Evolutionary conservation across 2,797 vertebrate genomes (phyloP).

Genomic region (Myotis planiceps): DNA sequence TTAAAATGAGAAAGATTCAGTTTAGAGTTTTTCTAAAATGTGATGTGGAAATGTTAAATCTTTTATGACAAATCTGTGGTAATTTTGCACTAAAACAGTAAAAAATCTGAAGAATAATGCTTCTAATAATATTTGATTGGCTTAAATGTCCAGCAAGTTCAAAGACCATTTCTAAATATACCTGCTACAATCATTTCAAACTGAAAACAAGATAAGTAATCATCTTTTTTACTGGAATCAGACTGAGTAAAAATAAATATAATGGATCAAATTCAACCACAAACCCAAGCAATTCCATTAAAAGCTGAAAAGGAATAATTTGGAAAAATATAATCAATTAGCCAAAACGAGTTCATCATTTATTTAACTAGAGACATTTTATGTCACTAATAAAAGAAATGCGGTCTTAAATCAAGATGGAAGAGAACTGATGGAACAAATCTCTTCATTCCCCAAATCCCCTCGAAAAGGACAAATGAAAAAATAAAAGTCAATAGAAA

Average conservation of each 20-base stretch:
- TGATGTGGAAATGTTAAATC: conserved; percentile 35
- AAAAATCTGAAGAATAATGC: neutral
- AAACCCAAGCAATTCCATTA: neutral
- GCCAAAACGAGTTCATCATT: neutral
- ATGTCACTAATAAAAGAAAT: neutral
- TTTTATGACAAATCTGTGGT: conserved; percentile 2
- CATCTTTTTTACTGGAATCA: conserved; percentile 11
- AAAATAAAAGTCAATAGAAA: neutral
- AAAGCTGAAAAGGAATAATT: conserved; percentile 9
- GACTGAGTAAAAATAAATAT: conserved; percentile 30
- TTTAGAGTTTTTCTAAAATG: conserved; percentile 34
- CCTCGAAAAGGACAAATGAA: neutral
- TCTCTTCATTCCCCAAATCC: neutral
- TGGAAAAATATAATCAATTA: conserved; percentile 5
- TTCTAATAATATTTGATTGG: conserved; percentile 47
- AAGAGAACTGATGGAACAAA: neutral
- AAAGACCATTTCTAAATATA: conserved; percentile 38
- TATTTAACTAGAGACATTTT: neutral
- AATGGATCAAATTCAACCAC: neutral
- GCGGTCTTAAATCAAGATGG: neutral
- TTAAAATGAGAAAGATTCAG: conserved; percentile 29
- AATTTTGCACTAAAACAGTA: conserved; percentile 21
- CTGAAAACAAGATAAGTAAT: neutral
- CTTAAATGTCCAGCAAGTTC: conserved; percentile 39
- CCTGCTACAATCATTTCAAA: neutral